These are phyloP conservation scores for Poeciliopsis turneri DNA, from an alignment of 2,797 vertebrate species.

Conservation along the genomic window DNA sequence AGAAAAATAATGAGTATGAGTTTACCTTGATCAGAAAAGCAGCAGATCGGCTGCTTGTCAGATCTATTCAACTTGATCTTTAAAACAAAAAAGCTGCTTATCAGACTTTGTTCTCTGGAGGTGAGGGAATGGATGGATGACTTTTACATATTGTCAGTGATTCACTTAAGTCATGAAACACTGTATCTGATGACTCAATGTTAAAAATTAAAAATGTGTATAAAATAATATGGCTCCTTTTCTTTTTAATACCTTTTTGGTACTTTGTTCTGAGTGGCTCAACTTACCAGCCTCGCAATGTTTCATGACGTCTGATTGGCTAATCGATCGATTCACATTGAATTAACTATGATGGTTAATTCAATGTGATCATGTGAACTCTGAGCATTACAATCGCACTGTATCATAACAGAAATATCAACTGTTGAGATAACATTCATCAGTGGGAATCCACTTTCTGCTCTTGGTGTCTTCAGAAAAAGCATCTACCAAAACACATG, in stretches of 20 bases:
- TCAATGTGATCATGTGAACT: not conserved
- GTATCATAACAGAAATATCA: not conserved
- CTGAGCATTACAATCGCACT: not conserved
- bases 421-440: not conserved
- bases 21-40: constrained; percentile 2
- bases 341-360: not conserved
- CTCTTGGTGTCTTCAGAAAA: not conserved
- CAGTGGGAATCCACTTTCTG: not conserved
- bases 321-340: too few species aligned
- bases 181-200: constrained; percentile 31
- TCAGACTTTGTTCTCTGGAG: constrained; percentile 31
- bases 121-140: constrained; percentile 42
- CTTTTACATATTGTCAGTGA: constrained; percentile 51
- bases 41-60: not conserved
- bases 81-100: constrained; percentile 44
- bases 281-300: not conserved
- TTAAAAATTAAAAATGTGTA: constrained; percentile 53
- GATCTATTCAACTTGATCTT: constrained; percentile 32
- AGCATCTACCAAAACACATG: not conserved
- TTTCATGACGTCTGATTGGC: not conserved
- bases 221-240: not conserved
- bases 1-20: constrained; percentile 2
- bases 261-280: not conserved
- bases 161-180: constrained; percentile 56
- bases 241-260: not conserved